Conservation (phyloP, 2,113 vertebrate genomes). For the Gymnorhina tibicen region DNA sequence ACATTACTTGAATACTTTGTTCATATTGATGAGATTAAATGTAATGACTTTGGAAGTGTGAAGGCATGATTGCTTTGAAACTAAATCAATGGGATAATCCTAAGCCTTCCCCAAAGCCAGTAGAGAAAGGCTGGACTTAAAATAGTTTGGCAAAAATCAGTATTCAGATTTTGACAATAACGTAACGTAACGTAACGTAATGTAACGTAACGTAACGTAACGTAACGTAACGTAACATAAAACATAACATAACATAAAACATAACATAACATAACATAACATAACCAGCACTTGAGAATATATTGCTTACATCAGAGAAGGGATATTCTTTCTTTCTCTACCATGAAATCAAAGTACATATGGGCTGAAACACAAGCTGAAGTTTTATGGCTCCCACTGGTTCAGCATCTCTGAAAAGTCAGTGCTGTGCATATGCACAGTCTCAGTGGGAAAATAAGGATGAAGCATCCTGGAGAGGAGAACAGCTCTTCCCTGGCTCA, state of each 20-base stretch:
- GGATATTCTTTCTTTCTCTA: not conserved
- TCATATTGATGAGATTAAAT: slow-evolving; percentile 1
- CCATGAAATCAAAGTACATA: not conserved
- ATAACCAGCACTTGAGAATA: not conserved
- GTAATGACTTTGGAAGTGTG: not conserved
- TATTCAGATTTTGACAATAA: not conserved
- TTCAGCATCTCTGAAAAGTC: not conserved
- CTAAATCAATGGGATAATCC: not conserved
- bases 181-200: not conserved
- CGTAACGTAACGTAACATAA: not conserved
- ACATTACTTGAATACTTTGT: not conserved
- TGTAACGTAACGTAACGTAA: not conserved
- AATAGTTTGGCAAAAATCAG: not conserved
- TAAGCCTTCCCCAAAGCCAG: not conserved
- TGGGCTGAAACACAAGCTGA: not conserved
- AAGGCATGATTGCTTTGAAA: not conserved
- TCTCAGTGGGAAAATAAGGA: not conserved
- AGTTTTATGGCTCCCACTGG: not conserved
- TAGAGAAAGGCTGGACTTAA: not conserved
- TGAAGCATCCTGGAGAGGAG: not conserved
- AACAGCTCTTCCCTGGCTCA: not conserved
- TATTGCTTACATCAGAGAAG: not conserved
- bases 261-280: not conserved
- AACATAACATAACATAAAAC: not conserved
- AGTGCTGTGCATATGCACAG: not conserved